Percentiles rank a stretch among this genome's conserved stretches.
These are phyloP conservation scores for Drosophila subobscura DNA, from an alignment of 1,140 invertebrate genomes.

Conservation along the genomic window DNA sequence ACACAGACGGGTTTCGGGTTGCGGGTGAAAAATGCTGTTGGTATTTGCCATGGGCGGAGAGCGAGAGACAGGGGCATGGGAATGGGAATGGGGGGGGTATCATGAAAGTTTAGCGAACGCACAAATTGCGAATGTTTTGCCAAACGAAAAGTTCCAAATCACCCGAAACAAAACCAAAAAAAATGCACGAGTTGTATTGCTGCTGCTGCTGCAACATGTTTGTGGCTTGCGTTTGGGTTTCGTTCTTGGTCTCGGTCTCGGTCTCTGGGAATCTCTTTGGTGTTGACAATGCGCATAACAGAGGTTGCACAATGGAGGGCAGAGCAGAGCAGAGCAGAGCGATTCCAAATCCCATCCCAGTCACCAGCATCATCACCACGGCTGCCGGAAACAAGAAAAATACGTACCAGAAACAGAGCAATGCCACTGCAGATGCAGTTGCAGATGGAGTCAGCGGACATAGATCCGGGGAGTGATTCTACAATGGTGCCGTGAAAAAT, in stretches of 20 bases:
- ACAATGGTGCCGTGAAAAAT: constrained; percentile 69
- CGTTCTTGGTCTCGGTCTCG: constrained; percentile 5
- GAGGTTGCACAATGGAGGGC: constrained; percentile 55
- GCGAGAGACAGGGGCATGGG: neutral
- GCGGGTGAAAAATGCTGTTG: too few species aligned
- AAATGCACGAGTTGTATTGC: constrained; percentile 51
- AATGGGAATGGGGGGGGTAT: neutral
- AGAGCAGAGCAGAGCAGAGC: constrained; percentile 35
- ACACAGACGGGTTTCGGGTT: neutral
- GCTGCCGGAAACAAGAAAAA: constrained; percentile 43
- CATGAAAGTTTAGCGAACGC: constrained; percentile 46
- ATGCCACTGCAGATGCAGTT: constrained; percentile 1
- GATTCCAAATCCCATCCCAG: constrained; percentile 53
- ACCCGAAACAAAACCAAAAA: constrained; percentile 6
- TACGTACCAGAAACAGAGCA: constrained; percentile 6
- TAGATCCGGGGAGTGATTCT: constrained; percentile 8
- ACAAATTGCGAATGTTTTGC: constrained; percentile 56
- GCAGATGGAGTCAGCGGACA: neutral
- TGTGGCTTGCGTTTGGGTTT: constrained; percentile 42
- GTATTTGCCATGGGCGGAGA: neutral
- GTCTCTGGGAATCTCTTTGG: constrained; percentile 18
- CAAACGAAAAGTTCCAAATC: constrained; percentile 63
- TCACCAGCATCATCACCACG: constrained; percentile 17
- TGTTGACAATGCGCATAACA: constrained; percentile 54
- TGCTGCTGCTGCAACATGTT: constrained; percentile 67